Conservation (phyloP, 2,797 vertebrate species). For the Champsocephalus esox region DNA sequence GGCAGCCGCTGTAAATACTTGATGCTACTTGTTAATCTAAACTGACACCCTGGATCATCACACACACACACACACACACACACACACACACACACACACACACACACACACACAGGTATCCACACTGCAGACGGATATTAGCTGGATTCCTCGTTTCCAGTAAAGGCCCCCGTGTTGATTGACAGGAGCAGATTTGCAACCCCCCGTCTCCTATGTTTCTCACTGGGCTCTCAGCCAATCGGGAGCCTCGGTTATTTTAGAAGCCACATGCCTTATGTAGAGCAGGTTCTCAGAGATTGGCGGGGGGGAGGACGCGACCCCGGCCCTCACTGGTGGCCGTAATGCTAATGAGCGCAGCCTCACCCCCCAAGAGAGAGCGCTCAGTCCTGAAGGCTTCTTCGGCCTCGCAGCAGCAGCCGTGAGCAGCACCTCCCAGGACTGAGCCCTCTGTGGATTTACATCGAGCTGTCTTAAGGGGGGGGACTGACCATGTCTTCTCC, state of each 20-base stretch:
- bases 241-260: slow-evolving; percentile 90
- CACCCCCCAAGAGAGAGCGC: slow-evolving; percentile 66
- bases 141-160: slow-evolving; percentile 83
- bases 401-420: slow-evolving; percentile 82
- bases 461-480: slow-evolving; percentile 68
- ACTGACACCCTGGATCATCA: background rate
- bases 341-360: slow-evolving; percentile 84
- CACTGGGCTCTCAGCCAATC: slow-evolving; percentile 84
- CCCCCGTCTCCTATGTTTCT: no score
- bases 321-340: slow-evolving; percentile 77
- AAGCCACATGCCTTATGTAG: slow-evolving; percentile 92
- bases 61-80: no score
- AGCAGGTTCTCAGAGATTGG: slow-evolving; percentile 85
- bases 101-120: no score
- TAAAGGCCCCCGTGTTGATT: slow-evolving; percentile 85
- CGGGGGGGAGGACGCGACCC: slow-evolving; percentile 79
- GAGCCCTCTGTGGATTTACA: slow-evolving; percentile 49
- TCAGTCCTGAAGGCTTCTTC: slow-evolving; percentile 82
- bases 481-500: slow-evolving; percentile 89
- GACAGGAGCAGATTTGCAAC: slow-evolving; percentile 80
- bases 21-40: slow-evolving; percentile 42
- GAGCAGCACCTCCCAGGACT: slow-evolving; percentile 76
- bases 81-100: no score
- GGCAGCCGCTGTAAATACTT: slow-evolving; percentile 64
- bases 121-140: slow-evolving; percentile 47